phyloP scores from a whole-genome alignment of 2,113 vertebrate genomes.

The Leptobrachium leishanense region DNA sequence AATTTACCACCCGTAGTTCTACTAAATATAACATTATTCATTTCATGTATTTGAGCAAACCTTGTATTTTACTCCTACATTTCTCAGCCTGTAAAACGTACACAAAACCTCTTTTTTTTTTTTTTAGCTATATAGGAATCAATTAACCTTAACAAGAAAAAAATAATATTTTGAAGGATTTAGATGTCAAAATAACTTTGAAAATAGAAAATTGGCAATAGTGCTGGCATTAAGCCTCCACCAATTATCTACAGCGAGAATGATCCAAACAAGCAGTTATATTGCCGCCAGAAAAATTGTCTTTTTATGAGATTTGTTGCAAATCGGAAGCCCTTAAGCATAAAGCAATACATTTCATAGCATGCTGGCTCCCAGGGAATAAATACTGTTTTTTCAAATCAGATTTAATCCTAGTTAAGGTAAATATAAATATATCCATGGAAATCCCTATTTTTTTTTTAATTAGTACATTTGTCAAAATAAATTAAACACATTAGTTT shows the following conservation, averaged over 20 bases:
- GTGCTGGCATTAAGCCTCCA: conserved; percentile 28
- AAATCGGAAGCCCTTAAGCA: conserved; percentile 15
- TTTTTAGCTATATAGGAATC: conserved; percentile 1
- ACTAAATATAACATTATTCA: no score
- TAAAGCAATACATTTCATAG: conserved; percentile 10
- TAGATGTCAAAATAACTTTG: conserved; percentile 26
- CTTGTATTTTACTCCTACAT: no score
- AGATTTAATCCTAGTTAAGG: conserved; percentile 13
- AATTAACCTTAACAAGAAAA: conserved; percentile 24
- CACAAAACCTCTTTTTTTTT: no score
- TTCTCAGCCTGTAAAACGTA: no score
- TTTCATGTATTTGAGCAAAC: no score
- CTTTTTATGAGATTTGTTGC: conserved; percentile 20
- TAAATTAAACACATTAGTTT: no score
- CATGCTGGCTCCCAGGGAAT: neutral
- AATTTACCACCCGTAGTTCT: no score
- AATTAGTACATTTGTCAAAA: no score
- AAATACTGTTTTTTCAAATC: conserved; percentile 35
- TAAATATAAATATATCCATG: neutral
- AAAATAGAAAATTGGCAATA: conserved; percentile 32
- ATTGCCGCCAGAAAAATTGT: conserved; percentile 17
- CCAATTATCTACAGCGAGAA: conserved; percentile 38
- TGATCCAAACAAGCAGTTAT: conserved; percentile 34
- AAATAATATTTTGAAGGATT: conserved; percentile 14
- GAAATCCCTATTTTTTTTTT: neutral